These are phyloP conservation scores for Volucella zonaria DNA, from an alignment of 2,888 invertebrate species.

Conservation along the genomic window DNA sequence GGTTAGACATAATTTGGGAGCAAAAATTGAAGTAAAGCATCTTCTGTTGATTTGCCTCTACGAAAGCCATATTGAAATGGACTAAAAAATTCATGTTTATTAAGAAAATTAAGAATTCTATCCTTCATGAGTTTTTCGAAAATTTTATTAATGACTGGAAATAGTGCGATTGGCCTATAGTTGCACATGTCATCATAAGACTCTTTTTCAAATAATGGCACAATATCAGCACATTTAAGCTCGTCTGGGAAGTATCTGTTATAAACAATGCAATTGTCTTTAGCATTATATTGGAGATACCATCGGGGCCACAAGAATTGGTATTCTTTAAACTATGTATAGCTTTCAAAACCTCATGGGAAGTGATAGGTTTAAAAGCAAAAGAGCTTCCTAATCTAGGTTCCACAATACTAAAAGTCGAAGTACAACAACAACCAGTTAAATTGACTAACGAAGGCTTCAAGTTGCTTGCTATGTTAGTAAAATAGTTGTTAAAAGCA, in stretches of 20 bases:
- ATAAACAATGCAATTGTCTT: background rate
- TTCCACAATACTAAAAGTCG: too few relatives aligned
- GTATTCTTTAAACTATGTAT: background rate
- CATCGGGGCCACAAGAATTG: background rate
- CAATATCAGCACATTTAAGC: constrained; percentile 34
- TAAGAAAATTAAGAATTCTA: constrained; percentile 10
- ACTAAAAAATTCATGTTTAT: constrained; percentile 13
- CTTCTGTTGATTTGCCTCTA: constrained; percentile 17
- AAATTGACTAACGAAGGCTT: too few relatives aligned
- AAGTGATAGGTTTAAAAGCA: background rate
- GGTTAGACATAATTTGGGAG: background rate
- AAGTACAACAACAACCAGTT: too few relatives aligned
- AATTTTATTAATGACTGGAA: constrained; percentile 17
- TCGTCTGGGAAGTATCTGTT: constrained; percentile 17
- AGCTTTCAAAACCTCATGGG: background rate
- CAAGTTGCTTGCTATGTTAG: too few relatives aligned
- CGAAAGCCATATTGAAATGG: constrained; percentile 14
- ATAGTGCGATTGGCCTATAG: constrained; percentile 39
- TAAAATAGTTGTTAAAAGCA: too few relatives aligned
- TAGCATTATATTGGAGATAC: background rate
- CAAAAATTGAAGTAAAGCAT: constrained; percentile 14
- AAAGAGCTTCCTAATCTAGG: background rate
- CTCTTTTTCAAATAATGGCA: constrained; percentile 38
- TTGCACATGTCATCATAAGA: constrained; percentile 9
- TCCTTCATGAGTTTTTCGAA: constrained; percentile 28